phyloP scores from a whole-genome alignment of 2,113 vertebrate species.

The Sterrhoptilus dennistouni region DNA sequence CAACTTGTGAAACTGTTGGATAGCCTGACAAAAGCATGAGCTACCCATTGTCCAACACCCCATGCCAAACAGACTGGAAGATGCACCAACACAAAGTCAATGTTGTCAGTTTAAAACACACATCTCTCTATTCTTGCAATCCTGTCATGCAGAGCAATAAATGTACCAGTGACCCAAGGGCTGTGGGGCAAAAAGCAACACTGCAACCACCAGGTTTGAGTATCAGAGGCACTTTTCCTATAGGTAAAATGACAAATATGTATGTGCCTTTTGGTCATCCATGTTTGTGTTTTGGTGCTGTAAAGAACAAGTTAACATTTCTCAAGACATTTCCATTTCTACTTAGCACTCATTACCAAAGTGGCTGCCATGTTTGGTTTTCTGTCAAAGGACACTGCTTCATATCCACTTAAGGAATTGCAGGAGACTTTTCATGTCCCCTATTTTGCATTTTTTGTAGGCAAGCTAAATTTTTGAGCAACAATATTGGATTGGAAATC shows the following conservation, averaged over 20 bases:
- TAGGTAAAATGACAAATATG: neutral
- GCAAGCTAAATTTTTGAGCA: neutral
- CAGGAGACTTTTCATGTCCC: neutral
- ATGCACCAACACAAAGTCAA: neutral
- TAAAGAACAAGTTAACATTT: neutral
- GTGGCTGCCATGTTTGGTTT: neutral
- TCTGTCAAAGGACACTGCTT: neutral
- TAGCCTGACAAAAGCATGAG: neutral
- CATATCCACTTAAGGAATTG: neutral
- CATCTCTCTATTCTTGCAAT: too few species aligned
- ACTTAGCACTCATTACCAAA: neutral
- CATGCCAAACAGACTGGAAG: neutral
- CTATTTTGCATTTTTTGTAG: neutral
- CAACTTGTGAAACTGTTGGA: neutral
- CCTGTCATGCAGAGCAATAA: neutral
- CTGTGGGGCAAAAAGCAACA: neutral
- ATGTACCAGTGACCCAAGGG: fast-evolving
- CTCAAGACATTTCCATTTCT: neutral
- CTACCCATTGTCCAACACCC: neutral
- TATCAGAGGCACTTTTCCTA: neutral
- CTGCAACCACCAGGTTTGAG: neutral
- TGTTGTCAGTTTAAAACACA: neutral
- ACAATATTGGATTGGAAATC: neutral
- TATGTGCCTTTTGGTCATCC: neutral
- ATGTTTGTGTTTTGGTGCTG: neutral